Conservation (phyloP, 1,140 invertebrate species). For the Epicauta chinensis region DNA sequence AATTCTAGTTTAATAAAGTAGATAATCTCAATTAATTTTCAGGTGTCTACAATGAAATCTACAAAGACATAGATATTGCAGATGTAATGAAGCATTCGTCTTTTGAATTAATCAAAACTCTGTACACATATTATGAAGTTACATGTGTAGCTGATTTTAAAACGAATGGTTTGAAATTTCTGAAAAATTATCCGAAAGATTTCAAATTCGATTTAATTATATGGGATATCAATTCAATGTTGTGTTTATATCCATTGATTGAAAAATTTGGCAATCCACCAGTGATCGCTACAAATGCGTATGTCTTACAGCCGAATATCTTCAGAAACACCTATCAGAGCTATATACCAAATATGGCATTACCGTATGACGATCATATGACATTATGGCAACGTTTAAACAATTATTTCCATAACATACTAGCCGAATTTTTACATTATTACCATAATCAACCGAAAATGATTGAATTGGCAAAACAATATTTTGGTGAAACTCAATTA, state of each 20-base stretch:
- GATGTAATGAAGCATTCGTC: too few species aligned
- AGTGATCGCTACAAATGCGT: slow-evolving; percentile 33
- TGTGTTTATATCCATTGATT: slow-evolving; percentile 48
- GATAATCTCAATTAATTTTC: too few species aligned
- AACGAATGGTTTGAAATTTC: slow-evolving; percentile 5
- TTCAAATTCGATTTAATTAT: slow-evolving; percentile 49
- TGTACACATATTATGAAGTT: slow-evolving; percentile 6
- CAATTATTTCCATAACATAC: slow-evolving; percentile 6
- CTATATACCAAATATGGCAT: slow-evolving; percentile 11
- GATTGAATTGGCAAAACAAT: background rate
- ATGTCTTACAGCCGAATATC: slow-evolving; percentile 8
- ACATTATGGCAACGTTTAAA: slow-evolving; percentile 15
- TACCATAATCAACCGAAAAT: slow-evolving; percentile 1
- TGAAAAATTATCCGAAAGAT: slow-evolving; percentile 14
- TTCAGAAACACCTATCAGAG: slow-evolving; percentile 12
- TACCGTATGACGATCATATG: slow-evolving; percentile 7
- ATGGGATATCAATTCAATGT: slow-evolving; percentile 49
- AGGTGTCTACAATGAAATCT: too few species aligned
- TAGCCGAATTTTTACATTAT: slow-evolving; percentile 1
- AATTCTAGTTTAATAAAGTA: too few species aligned
- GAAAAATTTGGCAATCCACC: slow-evolving; percentile 36
- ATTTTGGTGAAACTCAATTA: slow-evolving; percentile 7
- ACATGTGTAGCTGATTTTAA: slow-evolving; percentile 7
- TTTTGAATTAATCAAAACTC: too few species aligned
- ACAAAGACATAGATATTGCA: too few species aligned